Conservation (phyloP, 2,113 vertebrate genomes). For the Gallinago jamesoni region DNA sequence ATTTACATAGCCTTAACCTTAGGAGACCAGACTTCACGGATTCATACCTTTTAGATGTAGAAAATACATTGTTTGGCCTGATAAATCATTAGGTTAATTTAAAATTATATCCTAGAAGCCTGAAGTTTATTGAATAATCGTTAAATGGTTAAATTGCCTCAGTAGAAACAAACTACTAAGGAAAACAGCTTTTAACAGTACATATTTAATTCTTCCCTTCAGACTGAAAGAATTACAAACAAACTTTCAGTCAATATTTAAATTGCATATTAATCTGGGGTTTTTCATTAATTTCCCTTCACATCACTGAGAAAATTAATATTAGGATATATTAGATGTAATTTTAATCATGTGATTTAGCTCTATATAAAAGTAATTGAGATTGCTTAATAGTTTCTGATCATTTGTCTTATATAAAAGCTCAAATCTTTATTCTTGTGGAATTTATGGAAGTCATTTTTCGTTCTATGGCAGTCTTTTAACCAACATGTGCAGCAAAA, state of each 20-base stretch:
- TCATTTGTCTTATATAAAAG: neutral
- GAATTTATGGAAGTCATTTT: neutral
- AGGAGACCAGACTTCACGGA: neutral
- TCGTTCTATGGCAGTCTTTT: neutral
- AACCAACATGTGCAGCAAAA: neutral
- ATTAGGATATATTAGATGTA: neutral
- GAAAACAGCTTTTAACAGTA: neutral
- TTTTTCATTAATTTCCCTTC: neutral
- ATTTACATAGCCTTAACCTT: neutral
- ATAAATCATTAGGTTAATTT: neutral
- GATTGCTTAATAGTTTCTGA: neutral
- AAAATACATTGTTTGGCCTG: neutral
- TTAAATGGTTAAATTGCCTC: neutral
- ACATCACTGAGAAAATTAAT: neutral
- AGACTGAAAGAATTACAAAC: neutral
- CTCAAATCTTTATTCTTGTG: neutral
- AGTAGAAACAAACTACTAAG: neutral
- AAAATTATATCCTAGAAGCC: neutral
- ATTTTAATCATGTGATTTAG: slow-evolving; percentile 29
- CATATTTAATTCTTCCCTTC: neutral
- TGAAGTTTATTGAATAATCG: neutral
- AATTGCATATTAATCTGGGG: neutral
- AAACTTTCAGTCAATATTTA: neutral
- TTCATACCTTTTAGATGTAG: neutral
- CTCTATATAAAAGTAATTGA: slow-evolving; percentile 7